Base-by-base conservation (phyloP, 2,113 vertebrate species). In the Aphelocoma coerulescens region DNA sequence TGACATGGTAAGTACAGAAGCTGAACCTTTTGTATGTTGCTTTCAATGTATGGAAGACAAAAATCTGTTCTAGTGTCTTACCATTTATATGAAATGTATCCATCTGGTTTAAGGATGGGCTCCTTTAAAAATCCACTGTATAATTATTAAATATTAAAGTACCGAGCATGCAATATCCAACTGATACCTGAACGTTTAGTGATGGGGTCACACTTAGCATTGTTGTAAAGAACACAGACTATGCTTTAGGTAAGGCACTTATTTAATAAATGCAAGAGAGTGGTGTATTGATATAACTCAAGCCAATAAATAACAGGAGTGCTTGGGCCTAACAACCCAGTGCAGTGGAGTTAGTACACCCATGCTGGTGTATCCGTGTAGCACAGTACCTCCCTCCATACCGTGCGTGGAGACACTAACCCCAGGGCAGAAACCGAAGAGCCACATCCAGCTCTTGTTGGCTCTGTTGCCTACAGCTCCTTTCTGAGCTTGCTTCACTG, bases 341-440 rank as follows among this genome's bases (percentile, higher is more conserved):
- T 32, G 43, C 58, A n/a, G 28, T 32, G 63, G 63, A 39, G 23
- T 72, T 43, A 19, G 41, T 35, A 48, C 21, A 35, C 32, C 37
- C 35, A 2, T 2, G 19, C 33, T 62, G 5, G 20, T 55, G 8
- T 30, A 13, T 48, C 75, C 0, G 1, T 2, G 2, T 35, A 23
- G 27, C 16, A 4, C 49, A 35, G 35, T 2, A 16, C 37, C 17
- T 85, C 15, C 22, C 15, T 52, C 35, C 11, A 1, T 13, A 27
- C 20, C 3, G 12, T 19, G 24, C 0, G 0, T 46, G 54, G 30
- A 49, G 54, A 15, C 55, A 9, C 27, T 49, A 30, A 83, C 8
- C 23, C 26, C 0, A 0, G 17, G 54, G 32, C 59, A 73, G 59
- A 83, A 49, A 32, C 48, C 28, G 23, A 75, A 61, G 67, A 72